These are phyloP conservation scores for Stegostoma tigrinum DNA, from an alignment of 2,113 vertebrate species.

Conservation along the genomic window DNA sequence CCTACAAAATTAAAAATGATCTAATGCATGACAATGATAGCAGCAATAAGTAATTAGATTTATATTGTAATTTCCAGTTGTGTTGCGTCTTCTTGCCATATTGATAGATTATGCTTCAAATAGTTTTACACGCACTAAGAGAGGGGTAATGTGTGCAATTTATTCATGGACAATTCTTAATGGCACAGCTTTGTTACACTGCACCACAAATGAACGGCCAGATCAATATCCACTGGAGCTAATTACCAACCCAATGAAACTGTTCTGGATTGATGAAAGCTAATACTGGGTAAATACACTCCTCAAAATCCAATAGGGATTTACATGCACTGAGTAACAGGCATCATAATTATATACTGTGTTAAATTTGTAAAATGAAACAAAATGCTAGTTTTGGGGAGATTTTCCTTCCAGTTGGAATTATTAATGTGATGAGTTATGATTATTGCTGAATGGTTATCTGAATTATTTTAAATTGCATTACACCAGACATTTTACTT, in stretches of 20 bases:
- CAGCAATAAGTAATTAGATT: neutral
- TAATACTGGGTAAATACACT: neutral
- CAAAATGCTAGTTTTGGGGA: neutral
- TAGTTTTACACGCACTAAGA: neutral
- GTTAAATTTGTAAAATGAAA: neutral
- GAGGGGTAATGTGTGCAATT: constrained; percentile 20
- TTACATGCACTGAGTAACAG: neutral
- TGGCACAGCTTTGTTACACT: constrained; percentile 3
- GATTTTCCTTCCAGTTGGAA: neutral
- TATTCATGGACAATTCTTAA: neutral
- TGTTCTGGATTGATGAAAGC: constrained; percentile 13
- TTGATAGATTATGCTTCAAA: constrained; percentile 6
- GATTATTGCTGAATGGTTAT: neutral
- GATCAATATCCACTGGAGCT: constrained; percentile 25
- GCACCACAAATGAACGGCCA: neutral
- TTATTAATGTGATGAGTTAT: neutral
- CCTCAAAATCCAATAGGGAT: neutral
- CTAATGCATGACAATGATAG: neutral
- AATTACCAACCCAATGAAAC: constrained; percentile 24
- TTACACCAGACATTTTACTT: neutral
- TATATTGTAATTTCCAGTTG: neutral
- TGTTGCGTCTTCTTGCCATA: neutral
- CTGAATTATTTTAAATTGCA: neutral
- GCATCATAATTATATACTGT: neutral
- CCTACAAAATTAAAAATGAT: neutral